These are phyloP conservation scores for Temnothorax unifasciatus DNA, from an alignment of 2,888 invertebrate species.

Conservation along the genomic window DNA sequence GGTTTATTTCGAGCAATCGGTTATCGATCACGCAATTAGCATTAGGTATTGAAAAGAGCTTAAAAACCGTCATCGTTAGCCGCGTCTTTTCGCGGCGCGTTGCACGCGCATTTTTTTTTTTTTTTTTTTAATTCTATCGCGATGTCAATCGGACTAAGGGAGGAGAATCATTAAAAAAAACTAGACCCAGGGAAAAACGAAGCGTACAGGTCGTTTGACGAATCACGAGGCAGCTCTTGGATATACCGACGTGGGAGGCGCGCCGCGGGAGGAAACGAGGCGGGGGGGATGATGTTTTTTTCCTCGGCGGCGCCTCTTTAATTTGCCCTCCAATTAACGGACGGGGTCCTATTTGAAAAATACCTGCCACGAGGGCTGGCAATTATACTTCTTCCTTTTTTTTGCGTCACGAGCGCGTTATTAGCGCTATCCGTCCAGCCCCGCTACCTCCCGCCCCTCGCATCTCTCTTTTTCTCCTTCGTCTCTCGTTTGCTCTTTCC, in stretches of 20 bases:
- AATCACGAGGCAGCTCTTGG: conserved; percentile 70
- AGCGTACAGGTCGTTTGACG: conserved; percentile 73
- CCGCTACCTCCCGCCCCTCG: conserved; percentile 57
- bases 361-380: conserved; percentile 79
- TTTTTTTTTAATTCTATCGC: conserved; percentile 1
- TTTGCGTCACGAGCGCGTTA: conserved; percentile 79
- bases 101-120: conserved; percentile 17
- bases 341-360: conserved; percentile 79
- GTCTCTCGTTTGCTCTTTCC: conserved; percentile 44
- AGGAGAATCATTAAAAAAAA: conserved; percentile 58
- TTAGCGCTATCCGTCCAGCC: conserved; percentile 80
- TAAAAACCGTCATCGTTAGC: conserved; percentile 56
- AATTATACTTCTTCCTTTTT: conserved; percentile 80
- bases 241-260: conserved; percentile 63
- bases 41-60: conserved; percentile 15
- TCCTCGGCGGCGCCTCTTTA: conserved; percentile 79
- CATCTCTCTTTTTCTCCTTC: conserved; percentile 56
- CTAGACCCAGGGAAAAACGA: conserved; percentile 67
- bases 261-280: conserved; percentile 61
- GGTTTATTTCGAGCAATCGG: conserved; percentile 36
- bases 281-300: conserved; percentile 75
- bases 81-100: conserved; percentile 51
- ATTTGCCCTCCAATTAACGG: conserved; percentile 82
- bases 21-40: conserved; percentile 49
- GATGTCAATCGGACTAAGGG: conserved; percentile 59